Conservation (phyloP, 1,140 invertebrate genomes). For the Halyomorpha halys region DNA sequence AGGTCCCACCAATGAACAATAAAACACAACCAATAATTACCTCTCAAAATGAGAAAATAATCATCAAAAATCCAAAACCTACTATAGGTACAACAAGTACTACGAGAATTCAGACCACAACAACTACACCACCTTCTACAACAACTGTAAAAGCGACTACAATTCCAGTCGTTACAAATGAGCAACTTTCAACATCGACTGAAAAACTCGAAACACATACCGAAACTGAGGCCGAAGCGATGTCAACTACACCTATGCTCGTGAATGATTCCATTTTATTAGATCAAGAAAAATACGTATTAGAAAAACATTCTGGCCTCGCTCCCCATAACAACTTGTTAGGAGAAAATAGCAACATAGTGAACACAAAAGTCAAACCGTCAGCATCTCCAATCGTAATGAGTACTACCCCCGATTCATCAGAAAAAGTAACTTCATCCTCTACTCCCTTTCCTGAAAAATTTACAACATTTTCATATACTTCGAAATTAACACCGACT, state of each 20-base stretch:
- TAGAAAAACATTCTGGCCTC: no score
- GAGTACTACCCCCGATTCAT: not conserved
- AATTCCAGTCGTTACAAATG: not conserved
- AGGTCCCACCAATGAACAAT: slow-evolving; percentile 3
- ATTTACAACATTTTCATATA: slow-evolving; percentile 34
- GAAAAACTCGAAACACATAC: no score
- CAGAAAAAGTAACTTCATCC: slow-evolving; percentile 28
- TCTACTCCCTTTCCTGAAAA: slow-evolving; percentile 5
- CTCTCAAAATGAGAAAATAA: slow-evolving; percentile 1
- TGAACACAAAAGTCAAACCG: not conserved
- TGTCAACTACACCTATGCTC: no score
- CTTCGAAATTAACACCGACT: slow-evolving; percentile 32
- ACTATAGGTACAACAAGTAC: slow-evolving; percentile 33
- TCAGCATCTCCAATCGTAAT: slow-evolving; percentile 15
- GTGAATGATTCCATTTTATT: no score
- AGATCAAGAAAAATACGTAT: no score
- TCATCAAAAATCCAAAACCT: slow-evolving; percentile 10
- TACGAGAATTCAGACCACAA: slow-evolving; percentile 31
- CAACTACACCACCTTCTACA: not conserved
- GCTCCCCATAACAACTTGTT: not conserved
- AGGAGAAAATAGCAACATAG: slow-evolving; percentile 3
- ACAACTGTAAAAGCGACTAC: not conserved
- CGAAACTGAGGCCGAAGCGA: no score
- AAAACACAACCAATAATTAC: slow-evolving; percentile 16
- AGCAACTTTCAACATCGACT: not conserved